These are phyloP conservation scores for Acleris laterana DNA, from an alignment of 2,888 invertebrate genomes.

Conservation along the genomic window DNA sequence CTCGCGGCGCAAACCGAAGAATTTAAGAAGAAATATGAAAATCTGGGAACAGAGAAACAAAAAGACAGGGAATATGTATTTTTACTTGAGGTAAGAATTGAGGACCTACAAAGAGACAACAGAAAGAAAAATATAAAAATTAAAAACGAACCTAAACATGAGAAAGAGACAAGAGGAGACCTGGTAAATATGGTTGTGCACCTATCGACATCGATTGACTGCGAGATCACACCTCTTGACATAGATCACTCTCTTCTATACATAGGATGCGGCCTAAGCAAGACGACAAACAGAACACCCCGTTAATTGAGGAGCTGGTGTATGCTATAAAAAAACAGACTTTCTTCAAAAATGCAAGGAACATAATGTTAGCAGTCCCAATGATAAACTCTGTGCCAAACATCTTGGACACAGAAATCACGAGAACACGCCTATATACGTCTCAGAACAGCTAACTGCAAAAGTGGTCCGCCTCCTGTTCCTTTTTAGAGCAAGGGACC, in stretches of 20 bases:
- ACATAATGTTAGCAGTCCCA: constrained; percentile 38
- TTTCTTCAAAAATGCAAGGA: constrained; percentile 38
- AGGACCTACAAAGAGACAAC: constrained; percentile 33
- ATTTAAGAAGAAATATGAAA: constrained; percentile 27
- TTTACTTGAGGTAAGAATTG: constrained; percentile 37
- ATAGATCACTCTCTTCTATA: no score
- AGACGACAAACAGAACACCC: constrained; percentile 19
- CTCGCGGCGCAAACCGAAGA: constrained; percentile 33
- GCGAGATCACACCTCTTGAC: constrained; percentile 18
- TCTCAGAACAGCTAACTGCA: constrained; percentile 41
- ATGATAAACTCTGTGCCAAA: constrained; percentile 40
- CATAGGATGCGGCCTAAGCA: constrained; percentile 34
- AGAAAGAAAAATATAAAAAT: constrained; percentile 38
- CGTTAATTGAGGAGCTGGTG: constrained; percentile 40
- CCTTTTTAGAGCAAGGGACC: constrained; percentile 41
- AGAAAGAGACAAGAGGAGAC: constrained; percentile 35
- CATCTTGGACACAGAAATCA: constrained; percentile 37
- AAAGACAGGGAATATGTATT: constrained; percentile 35
- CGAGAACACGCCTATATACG: constrained; percentile 38
- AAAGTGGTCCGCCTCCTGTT: constrained; percentile 39
- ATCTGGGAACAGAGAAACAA: constrained; percentile 3
- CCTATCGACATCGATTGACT: constrained; percentile 27
- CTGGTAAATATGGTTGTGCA: constrained; percentile 33
- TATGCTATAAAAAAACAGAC: constrained; percentile 38
- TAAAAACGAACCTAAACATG: constrained; percentile 39